phyloP scores from a whole-genome alignment of 2,888 invertebrate genomes.

The Gastracanthus pulcherrimus region DNA sequence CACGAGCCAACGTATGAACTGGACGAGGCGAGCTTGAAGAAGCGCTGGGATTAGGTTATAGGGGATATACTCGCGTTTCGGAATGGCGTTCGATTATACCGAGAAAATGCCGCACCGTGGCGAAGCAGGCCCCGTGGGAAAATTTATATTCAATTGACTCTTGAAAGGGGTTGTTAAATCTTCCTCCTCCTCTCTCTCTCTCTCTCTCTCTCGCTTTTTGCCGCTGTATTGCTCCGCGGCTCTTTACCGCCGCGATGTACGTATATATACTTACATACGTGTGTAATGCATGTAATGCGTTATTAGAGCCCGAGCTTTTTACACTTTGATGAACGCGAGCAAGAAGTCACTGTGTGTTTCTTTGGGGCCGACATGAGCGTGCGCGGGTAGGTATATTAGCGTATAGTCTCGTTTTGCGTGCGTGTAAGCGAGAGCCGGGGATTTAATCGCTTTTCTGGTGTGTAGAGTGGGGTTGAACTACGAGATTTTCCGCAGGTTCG shows the following conservation, averaged over 20 bases:
- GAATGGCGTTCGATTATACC: slow-evolving; percentile 6
- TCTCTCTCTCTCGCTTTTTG: slow-evolving; percentile 24
- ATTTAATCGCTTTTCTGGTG: slow-evolving; percentile 33
- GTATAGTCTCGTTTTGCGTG: slow-evolving; percentile 7
- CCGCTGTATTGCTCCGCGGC: not conserved
- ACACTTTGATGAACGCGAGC: slow-evolving; percentile 31
- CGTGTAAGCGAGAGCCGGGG: not conserved
- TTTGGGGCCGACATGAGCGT: not conserved
- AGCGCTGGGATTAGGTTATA: not conserved
- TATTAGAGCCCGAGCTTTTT: slow-evolving; percentile 40
- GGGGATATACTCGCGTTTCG: not conserved
- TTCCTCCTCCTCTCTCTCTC: not conserved
- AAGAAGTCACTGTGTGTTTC: slow-evolving; percentile 14
- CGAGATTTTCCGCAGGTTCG: not conserved
- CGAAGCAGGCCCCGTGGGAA: slow-evolving; percentile 47
- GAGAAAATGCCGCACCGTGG: not conserved
- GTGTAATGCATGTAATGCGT: slow-evolving; percentile 31
- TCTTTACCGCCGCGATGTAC: not conserved
- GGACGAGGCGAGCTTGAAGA: not conserved
- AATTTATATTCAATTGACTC: slow-evolving; percentile 57
- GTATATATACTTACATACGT: not conserved
- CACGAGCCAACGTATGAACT: not conserved
- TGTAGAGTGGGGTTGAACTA: not conserved
- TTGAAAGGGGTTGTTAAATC: slow-evolving; percentile 51
- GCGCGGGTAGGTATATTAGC: not conserved